Percentiles rank a stretch among this genome's conserved stretches.
phyloP scores from a whole-genome alignment of 2,888 invertebrate genomes.

The Hoplodrina ambigua region DNA sequence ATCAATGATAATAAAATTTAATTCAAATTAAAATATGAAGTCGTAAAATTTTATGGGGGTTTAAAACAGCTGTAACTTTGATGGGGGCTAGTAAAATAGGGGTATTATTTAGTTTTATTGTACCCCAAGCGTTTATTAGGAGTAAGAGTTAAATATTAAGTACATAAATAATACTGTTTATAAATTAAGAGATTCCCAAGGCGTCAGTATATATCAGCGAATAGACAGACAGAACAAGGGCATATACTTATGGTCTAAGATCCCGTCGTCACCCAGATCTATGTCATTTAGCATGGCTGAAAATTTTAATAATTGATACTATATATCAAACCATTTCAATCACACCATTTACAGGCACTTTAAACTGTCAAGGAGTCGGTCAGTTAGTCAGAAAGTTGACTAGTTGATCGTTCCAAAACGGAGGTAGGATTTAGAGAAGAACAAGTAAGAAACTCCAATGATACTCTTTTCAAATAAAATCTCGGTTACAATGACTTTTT shows the following conservation, averaged over 20 bases:
- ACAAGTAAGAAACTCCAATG: no score
- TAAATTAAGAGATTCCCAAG: constrained; percentile 12
- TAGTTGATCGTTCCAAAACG: no score
- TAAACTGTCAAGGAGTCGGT: no score
- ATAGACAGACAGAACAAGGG: background rate
- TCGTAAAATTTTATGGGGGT: constrained; percentile 36
- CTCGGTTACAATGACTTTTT: no score
- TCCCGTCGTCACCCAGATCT: background rate
- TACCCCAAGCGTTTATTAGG: constrained; percentile 36
- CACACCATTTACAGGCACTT: no score
- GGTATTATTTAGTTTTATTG: constrained; percentile 43
- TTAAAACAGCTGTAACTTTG: constrained; percentile 44
- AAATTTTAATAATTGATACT: background rate
- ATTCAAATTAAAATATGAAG: constrained; percentile 52
- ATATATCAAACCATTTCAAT: background rate
- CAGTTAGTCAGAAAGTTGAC: no score
- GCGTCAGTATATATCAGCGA: background rate
- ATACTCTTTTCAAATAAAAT: no score
- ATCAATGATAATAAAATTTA: constrained; percentile 51
- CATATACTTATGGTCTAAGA: background rate
- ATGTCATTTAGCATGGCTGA: background rate
- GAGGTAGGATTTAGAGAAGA: no score
- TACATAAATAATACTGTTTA: constrained; percentile 1
- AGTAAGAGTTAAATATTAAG: constrained; percentile 34
- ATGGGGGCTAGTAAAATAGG: constrained; percentile 40